These are phyloP conservation scores for Sapayoa aenigma DNA, from an alignment of 2,113 vertebrate genomes.

Conservation along the genomic window DNA sequence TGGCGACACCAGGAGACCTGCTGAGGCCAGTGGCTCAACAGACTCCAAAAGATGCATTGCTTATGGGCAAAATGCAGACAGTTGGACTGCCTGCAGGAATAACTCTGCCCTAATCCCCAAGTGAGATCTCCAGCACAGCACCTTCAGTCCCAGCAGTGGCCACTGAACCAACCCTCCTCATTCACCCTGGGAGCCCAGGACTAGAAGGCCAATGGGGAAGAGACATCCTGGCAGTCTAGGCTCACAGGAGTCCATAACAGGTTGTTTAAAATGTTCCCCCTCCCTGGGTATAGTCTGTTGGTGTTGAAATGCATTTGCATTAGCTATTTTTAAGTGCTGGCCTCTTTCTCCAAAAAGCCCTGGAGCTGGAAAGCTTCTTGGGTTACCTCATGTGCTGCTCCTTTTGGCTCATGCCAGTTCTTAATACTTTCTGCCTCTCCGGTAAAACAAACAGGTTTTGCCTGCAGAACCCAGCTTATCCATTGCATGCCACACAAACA, in stretches of 20 bases:
- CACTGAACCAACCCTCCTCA: neutral
- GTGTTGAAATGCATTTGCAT: slow-evolving; percentile 17
- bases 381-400: slow-evolving; percentile 1
- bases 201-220: neutral
- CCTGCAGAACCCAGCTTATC: neutral
- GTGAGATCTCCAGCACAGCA: neutral
- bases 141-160: neutral
- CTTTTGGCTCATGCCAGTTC: neutral
- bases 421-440: slow-evolving; percentile 6
- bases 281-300: neutral
- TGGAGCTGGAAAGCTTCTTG: slow-evolving; percentile 23
- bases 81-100: neutral
- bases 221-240: neutral
- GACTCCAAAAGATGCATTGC: neutral
- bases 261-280: neutral
- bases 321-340: slow-evolving; percentile 11
- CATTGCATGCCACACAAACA: neutral
- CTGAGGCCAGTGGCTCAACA: neutral
- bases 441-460: slow-evolving; percentile 30
- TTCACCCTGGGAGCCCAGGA: neutral
- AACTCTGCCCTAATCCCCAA: neutral
- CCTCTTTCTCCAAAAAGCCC: slow-evolving; percentile 31
- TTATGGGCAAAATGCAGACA: neutral
- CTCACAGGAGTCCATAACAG: neutral
- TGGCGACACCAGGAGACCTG: neutral